A percentile compares a stretch with the other conserved stretches of the same genome.
These are phyloP conservation scores for Xiphophorus couchianus DNA, from an alignment of 2,113 vertebrate species.

Conservation along the genomic window DNA sequence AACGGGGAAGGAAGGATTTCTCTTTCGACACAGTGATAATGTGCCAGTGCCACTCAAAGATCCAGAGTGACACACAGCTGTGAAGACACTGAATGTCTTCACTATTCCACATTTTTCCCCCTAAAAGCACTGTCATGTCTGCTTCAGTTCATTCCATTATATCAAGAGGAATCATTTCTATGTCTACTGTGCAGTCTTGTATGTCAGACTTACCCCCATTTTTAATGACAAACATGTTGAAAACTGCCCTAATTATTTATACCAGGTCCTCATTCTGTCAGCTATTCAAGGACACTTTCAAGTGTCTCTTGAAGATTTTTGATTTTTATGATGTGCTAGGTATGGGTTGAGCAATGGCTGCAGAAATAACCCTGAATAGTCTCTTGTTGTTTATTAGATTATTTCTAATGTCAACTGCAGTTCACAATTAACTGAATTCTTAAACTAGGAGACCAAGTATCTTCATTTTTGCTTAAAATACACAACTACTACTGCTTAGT, in stretches of 20 bases:
- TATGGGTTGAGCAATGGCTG: slow-evolving; percentile 52
- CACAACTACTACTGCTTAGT: slow-evolving; percentile 22
- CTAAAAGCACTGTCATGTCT: slow-evolving; percentile 63
- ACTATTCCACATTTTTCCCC: slow-evolving; percentile 41
- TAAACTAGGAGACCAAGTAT: background rate
- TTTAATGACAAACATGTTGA: slow-evolving; percentile 69
- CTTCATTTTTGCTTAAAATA: background rate
- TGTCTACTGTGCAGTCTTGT: slow-evolving; percentile 55
- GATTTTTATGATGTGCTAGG: slow-evolving; percentile 64
- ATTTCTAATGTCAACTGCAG: slow-evolving; percentile 42
- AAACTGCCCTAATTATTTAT: slow-evolving; percentile 74
- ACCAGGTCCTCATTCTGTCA: slow-evolving; percentile 73
- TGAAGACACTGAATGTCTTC: slow-evolving; percentile 43
- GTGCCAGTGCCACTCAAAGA: slow-evolving; percentile 69
- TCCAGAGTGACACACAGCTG: slow-evolving; percentile 65
- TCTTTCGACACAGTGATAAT: slow-evolving; percentile 57
- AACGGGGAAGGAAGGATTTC: slow-evolving; percentile 45
- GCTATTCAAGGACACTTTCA: slow-evolving; percentile 58
- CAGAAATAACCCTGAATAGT: slow-evolving; percentile 44
- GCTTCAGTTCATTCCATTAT: slow-evolving; percentile 69
- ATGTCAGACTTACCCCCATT: slow-evolving; percentile 43
- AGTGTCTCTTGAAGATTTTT: slow-evolving; percentile 65
- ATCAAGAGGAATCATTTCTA: slow-evolving; percentile 68
- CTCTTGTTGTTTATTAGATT: slow-evolving; percentile 49
- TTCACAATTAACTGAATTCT: slow-evolving; percentile 18